These are phyloP conservation scores for Scelioninae gen. 1 DNA, from an alignment of 2,888 invertebrate genomes.

Conservation along the genomic window DNA sequence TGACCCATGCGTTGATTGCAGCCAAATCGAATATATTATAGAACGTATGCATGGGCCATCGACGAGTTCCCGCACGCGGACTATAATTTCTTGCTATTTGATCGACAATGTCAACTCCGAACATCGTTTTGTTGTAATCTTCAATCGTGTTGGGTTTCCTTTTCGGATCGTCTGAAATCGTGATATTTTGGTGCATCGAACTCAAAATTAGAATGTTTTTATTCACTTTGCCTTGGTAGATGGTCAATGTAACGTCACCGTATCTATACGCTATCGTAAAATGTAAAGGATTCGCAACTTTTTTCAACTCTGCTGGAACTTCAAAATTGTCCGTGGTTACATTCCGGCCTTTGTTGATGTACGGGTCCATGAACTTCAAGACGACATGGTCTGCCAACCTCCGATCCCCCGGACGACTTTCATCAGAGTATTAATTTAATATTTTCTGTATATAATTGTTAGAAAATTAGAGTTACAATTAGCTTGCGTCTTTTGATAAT, in stretches of 20 bases:
- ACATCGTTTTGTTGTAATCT: constrained; percentile 62
- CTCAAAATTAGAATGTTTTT: background rate
- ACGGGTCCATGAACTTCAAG: too few relatives aligned
- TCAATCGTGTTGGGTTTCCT: background rate
- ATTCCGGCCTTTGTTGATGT: too few relatives aligned
- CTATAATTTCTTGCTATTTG: constrained; percentile 15
- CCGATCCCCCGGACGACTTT: too few relatives aligned
- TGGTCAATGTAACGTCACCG: background rate
- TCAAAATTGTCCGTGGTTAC: too few relatives aligned
- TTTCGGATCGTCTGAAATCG: background rate
- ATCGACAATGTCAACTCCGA: constrained; percentile 64
- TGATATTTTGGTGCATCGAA: background rate
- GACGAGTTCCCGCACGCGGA: background rate
- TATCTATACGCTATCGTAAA: background rate
- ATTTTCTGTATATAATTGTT: too few relatives aligned
- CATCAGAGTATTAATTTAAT: too few relatives aligned
- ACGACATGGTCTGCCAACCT: too few relatives aligned
- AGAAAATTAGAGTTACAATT: too few relatives aligned
- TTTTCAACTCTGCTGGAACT: background rate
- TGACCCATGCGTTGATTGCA: constrained; percentile 29
- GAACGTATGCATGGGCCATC: constrained; percentile 69
- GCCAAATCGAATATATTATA: constrained; percentile 71
- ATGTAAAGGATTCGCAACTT: background rate
- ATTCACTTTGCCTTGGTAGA: background rate
- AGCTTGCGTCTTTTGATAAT: too few relatives aligned